Evolutionary conservation across 2,888 invertebrate genomes (phyloP).

Genomic region (Idaea straminata): DNA sequence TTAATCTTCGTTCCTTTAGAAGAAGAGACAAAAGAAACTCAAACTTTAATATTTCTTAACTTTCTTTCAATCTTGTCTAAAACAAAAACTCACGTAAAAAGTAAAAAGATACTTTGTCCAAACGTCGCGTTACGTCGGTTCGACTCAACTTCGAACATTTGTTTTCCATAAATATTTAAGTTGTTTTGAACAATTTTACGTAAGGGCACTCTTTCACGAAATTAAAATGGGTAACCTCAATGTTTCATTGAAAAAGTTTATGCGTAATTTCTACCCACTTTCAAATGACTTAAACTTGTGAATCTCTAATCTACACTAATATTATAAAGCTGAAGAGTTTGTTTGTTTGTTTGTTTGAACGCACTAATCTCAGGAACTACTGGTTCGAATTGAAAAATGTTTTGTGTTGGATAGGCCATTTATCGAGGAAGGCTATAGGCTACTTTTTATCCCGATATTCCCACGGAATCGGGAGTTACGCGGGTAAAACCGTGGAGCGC

Average conservation of each 20-base stretch:
- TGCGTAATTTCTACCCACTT: background rate
- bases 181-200: conserved; percentile 8
- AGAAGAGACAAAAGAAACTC: conserved; percentile 28
- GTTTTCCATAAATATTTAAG: conserved; percentile 16
- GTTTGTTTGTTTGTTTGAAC: no score
- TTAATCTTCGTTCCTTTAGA: conserved; percentile 25
- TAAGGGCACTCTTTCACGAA: background rate
- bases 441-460: no score
- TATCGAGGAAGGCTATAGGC: no score
- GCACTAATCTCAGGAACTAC: no score
- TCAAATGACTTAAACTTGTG: background rate
- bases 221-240: background rate
- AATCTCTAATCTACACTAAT: no score
- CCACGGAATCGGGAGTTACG: no score
- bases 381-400: no score
- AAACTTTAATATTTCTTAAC: conserved; percentile 16
- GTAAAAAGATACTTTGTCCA: background rate
- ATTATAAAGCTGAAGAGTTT: no score
- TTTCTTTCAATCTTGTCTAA: conserved; percentile 3
- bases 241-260: conserved; percentile 9
- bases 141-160: conserved; percentile 12
- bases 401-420: no score
- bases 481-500: no score
- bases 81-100: conserved; percentile 5
- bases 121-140: background rate